Evolutionary conservation across 2,113 vertebrate species (phyloP).

Genomic region (Lipotes vexillifer): DNA sequence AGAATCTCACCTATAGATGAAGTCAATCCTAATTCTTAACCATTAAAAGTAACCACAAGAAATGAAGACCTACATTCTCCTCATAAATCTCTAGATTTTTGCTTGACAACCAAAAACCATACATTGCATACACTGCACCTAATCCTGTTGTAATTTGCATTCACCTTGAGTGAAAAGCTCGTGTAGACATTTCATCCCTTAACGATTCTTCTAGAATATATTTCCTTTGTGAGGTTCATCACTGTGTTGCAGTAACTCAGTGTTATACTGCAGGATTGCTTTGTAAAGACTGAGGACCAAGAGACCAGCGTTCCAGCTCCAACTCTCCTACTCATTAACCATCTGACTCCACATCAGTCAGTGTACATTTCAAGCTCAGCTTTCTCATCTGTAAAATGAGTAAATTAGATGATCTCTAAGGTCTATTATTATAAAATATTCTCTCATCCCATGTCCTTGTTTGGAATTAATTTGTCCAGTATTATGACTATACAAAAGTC

Average conservation of each 20-base stretch:
- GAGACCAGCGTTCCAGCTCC: neutral
- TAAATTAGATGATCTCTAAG: neutral
- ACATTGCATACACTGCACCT: neutral
- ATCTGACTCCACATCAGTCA: neutral
- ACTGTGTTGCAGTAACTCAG: neutral
- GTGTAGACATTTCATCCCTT: neutral
- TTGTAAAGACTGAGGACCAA: neutral
- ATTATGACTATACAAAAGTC: neutral
- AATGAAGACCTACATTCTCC: neutral
- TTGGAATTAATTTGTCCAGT: neutral
- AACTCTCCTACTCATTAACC: neutral
- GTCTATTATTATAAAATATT: neutral
- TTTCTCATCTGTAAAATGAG: constrained; percentile 11
- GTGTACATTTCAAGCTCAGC: neutral
- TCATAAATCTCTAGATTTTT: neutral
- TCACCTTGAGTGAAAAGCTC: neutral
- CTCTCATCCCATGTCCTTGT: neutral
- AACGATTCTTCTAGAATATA: neutral
- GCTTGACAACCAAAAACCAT: neutral
- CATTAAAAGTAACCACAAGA: neutral
- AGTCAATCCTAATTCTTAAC: neutral
- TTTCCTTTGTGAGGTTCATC: neutral
- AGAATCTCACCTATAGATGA: neutral
- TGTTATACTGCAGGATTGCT: neutral
- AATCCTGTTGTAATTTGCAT: neutral